phyloP scores from a whole-genome alignment of 1,140 invertebrate genomes.

The Linepithema humile region DNA sequence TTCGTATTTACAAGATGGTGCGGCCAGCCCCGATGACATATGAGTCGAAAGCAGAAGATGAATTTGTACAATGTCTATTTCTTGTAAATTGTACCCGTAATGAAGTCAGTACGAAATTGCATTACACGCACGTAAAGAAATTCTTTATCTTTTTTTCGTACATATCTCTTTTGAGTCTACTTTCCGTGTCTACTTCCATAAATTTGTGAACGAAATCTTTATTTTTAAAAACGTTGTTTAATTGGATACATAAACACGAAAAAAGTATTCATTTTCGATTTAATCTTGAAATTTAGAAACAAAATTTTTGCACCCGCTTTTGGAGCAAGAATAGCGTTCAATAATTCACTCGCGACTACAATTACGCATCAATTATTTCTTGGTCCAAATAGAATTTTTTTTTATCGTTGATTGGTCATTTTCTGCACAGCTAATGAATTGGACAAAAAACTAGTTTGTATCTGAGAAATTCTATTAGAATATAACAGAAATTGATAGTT shows the following conservation, averaged over 20 bases:
- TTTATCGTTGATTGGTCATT: constrained; percentile 52
- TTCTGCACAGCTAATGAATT: constrained; percentile 3
- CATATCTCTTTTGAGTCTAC: not conserved
- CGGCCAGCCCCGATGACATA: constrained; percentile 53
- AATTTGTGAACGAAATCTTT: not conserved
- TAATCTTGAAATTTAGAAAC: not conserved
- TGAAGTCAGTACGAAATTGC: too few relatives aligned
- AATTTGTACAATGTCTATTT: constrained; percentile 2
- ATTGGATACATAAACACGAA: not conserved
- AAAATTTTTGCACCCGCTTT: not conserved
- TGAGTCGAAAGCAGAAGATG: not conserved
- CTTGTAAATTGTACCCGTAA: constrained; percentile 15
- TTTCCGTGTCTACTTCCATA: not conserved
- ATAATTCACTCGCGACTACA: constrained; percentile 5
- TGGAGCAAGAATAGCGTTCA: not conserved
- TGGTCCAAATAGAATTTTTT: constrained; percentile 46
- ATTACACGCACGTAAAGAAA: too few relatives aligned
- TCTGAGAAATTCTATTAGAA: not conserved
- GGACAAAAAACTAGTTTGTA: constrained; percentile 44
- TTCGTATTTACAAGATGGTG: constrained; percentile 42
- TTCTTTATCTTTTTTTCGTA: not conserved
- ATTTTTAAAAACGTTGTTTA: constrained; percentile 1
- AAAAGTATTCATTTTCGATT: not conserved
- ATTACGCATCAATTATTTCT: constrained; percentile 5
- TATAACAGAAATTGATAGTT: constrained; percentile 16